Evolutionary conservation across 2,797 vertebrate genomes (phyloP), one percentile per base, ranked within the genome.

Genomic region (Molossus alvarezi): DNA sequence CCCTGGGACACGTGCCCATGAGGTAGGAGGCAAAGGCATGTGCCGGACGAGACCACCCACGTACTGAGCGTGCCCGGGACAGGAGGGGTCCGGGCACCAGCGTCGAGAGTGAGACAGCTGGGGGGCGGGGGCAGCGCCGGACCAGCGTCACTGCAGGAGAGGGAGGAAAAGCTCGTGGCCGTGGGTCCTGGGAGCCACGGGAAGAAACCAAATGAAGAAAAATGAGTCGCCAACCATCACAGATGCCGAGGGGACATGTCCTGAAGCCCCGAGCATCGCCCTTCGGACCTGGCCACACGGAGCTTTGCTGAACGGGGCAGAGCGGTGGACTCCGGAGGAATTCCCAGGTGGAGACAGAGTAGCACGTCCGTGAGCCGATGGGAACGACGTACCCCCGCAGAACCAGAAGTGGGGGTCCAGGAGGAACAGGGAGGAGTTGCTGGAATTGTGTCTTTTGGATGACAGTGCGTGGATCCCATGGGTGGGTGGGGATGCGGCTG

Each of bases 161-260:
- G 2, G 45, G 8, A 80, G 48, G 21, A 58, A 9, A 62, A 25
- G 5, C 80, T 41, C 23, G 41, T 37, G 25, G 20, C 10, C 5
- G 9, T 15, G 62, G 27, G 18, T 5, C 27, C 23, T 14, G 9
- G 45, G 45, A 27, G 64, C 29, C 62, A 13, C 11, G 13, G 5
- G 17, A 62, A 62, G 57, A 15, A 17, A 27, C 8, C 0, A 3
- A 15, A 27, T 1, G 37, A 29, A 77, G 58, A 48, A 27, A 15
- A 33, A 33, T 33, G 33, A 33, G 33, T 33, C 33, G 33, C 20
- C 11, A 0, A 12, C 2, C 11, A 8, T 5, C 37, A 3, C 0
- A 71, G 33, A 27, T n/a, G 21, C 11, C 6, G 21, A 64, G n/a
- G 33, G 25, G 3, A 9, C 45, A 45, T 14, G 55, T 25, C 65